Conservation (phyloP, 1,140 invertebrate genomes). For the Probaryconus sp. region DNA sequence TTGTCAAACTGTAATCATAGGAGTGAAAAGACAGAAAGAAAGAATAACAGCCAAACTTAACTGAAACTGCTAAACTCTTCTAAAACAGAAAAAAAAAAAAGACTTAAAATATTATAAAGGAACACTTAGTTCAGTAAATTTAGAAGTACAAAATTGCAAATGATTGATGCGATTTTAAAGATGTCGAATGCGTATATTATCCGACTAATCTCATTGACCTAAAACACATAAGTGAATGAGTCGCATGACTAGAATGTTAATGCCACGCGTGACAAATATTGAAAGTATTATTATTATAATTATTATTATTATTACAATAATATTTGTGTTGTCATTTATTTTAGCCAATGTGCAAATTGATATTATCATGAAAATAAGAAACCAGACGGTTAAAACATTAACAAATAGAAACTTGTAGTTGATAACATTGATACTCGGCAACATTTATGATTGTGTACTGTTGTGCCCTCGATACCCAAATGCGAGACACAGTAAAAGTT, state of each 20-base stretch:
- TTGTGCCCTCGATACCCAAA: constrained; percentile 40
- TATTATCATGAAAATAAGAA: constrained; percentile 45
- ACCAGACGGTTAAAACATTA: not conserved
- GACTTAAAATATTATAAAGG: too few species aligned
- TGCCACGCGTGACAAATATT: constrained; percentile 38
- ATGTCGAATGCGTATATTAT: constrained; percentile 26
- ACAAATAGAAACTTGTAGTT: constrained; percentile 28
- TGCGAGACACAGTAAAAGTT: constrained; percentile 27
- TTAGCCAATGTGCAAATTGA: constrained; percentile 26
- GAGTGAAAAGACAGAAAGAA: too few species aligned
- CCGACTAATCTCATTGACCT: constrained; percentile 55
- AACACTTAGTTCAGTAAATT: too few species aligned
- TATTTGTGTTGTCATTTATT: not conserved
- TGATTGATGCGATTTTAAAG: constrained; percentile 41
- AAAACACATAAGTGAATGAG: constrained; percentile 51
- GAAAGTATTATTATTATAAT: too few species aligned
- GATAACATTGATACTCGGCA: constrained; percentile 29
- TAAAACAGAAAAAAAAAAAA: not conserved
- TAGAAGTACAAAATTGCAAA: constrained; percentile 16
- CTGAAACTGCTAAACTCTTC: too few species aligned
- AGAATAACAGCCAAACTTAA: too few species aligned
- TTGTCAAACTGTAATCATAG: too few species aligned
- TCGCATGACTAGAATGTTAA: constrained; percentile 48
- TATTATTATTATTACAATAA: constrained; percentile 8
- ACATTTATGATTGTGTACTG: constrained; percentile 7